Conservation (phyloP, 2,888 invertebrate species). For the Callimorpha dominula region DNA sequence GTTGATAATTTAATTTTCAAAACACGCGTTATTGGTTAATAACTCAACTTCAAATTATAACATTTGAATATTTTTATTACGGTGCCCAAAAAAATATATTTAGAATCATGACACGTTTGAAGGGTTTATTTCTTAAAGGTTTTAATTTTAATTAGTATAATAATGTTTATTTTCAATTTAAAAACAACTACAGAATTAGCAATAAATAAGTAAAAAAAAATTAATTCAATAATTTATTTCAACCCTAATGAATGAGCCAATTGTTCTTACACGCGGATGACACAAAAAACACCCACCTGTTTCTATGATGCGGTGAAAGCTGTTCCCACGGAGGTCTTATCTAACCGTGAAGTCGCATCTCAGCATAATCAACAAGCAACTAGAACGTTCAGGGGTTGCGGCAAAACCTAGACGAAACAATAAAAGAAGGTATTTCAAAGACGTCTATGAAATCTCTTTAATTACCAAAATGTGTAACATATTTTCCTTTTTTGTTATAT, state of each 20-base stretch:
- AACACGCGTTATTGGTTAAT: no score
- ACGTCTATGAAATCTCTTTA: not conserved
- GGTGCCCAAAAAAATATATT: not conserved
- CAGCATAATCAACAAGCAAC: slow-evolving; percentile 14
- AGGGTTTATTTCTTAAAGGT: not conserved
- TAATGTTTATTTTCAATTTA: no score
- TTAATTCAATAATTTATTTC: slow-evolving; percentile 10
- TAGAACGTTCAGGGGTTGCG: slow-evolving; percentile 22
- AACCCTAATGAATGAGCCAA: slow-evolving; percentile 38
- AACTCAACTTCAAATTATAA: not conserved
- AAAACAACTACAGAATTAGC: not conserved
- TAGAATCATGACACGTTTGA: not conserved
- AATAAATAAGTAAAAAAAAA: not conserved
- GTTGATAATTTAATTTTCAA: not conserved
- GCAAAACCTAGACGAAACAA: slow-evolving; percentile 1
- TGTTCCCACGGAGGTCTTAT: slow-evolving; percentile 67
- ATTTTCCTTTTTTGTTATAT: slow-evolving; percentile 1
- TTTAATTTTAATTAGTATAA: no score
- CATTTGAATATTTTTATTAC: not conserved
- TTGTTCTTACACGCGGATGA: slow-evolving; percentile 52
- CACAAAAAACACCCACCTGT: slow-evolving; percentile 59
- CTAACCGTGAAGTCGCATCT: slow-evolving; percentile 59
- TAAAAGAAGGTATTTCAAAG: not conserved
- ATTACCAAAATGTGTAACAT: not conserved
- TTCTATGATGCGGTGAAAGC: slow-evolving; percentile 55